These are phyloP conservation scores for Spea multiplicata DNA, from an alignment of 2,113 vertebrate species.

Conservation along the genomic window DNA sequence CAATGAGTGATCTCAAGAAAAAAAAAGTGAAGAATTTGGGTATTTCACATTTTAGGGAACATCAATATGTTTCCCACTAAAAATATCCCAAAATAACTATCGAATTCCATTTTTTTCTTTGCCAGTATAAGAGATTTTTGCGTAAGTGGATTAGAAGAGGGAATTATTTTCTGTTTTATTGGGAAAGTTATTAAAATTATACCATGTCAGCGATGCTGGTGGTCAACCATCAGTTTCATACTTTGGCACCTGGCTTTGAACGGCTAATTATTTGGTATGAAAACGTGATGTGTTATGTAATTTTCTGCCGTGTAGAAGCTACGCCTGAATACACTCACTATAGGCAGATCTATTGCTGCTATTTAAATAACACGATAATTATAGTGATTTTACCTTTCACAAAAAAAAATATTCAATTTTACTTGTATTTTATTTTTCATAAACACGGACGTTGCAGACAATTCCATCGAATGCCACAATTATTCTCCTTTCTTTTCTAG, in stretches of 20 bases:
- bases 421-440: background rate
- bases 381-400: conserved; percentile 7
- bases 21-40: no score
- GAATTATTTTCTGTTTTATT: background rate
- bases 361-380: conserved; percentile 33
- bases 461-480: background rate
- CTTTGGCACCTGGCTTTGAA: conserved; percentile 7
- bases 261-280: conserved; percentile 36
- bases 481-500: conserved; percentile 56
- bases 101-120: no score
- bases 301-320: conserved; percentile 25
- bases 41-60: no score
- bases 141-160: background rate
- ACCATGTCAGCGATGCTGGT: conserved; percentile 26
- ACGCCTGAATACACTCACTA: conserved; percentile 26
- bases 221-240: conserved; percentile 25
- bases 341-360: conserved; percentile 8
- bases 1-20: no score
- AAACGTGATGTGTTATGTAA: conserved; percentile 36
- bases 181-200: conserved; percentile 21
- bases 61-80: no score
- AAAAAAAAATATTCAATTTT: background rate
- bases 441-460: background rate
- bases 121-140: background rate
- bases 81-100: no score